phyloP scores from a whole-genome alignment of 2,888 invertebrate genomes.

The Tetranychus truncatus region DNA sequence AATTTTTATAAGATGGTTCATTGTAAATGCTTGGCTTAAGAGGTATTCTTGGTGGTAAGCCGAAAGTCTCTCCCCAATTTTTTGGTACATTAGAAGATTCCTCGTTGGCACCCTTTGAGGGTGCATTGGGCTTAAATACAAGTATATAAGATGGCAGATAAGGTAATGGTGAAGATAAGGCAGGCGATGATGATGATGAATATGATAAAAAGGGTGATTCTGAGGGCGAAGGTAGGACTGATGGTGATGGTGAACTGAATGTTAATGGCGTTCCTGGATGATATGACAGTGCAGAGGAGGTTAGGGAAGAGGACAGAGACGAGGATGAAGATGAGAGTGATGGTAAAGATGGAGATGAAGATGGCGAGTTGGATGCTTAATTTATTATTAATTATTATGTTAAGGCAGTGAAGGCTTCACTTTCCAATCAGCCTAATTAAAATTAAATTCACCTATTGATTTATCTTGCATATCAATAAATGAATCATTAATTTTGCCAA shows the following conservation, averaged over 20 bases:
- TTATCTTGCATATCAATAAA: no score
- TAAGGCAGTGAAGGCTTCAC: no score
- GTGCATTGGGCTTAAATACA: conserved; percentile 3
- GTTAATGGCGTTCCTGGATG: not conserved
- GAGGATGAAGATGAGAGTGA: not conserved
- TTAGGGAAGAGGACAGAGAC: not conserved
- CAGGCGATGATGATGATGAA: not conserved
- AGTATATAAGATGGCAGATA: conserved; percentile 1
- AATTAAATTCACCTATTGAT: no score
- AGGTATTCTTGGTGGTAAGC: not conserved
- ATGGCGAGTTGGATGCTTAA: not conserved
- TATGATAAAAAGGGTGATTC: not conserved
- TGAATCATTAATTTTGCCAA: no score
- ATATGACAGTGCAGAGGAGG: not conserved
- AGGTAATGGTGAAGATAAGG: not conserved
- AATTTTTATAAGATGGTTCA: not conserved
- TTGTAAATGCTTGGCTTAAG: not conserved
- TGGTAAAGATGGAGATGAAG: not conserved
- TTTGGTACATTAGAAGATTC: not conserved
- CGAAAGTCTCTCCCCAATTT: not conserved
- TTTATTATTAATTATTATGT: no score
- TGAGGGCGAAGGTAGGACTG: not conserved
- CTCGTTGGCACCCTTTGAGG: not conserved
- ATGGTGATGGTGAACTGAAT: not conserved
- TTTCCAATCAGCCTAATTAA: no score